Base-by-base conservation (phyloP, 2,797 vertebrate species). In the Centroberyx gerrardi region DNA sequence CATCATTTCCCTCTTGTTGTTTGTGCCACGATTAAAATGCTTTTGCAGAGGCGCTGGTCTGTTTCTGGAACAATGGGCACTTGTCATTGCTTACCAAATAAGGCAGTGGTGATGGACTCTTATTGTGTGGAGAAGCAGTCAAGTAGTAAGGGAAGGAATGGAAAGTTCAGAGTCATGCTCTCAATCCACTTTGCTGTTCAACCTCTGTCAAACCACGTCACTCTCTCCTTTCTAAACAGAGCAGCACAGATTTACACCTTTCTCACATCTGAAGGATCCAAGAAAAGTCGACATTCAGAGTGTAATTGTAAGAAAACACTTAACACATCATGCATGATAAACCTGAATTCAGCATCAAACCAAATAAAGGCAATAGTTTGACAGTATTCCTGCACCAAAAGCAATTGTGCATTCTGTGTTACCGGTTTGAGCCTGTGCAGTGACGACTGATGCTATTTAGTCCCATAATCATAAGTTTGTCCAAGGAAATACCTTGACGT, bases 11-110 rank as follows among this genome's bases (percentile, higher is more conserved):
- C 58, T 13, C 51, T 70, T 63, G 64, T 61, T 79, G 71, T 84
- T 68, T 80, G 69, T 29, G 66, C 8, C 36, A 28, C 29, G 54
- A 53, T 66, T 55, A 14, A 55, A 62, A 72, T 49, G 59, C 59
- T 83, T 59, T 36, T 22, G 58, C 59, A 73, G 66, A 13, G 36
- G 12, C 18, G 48, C 59, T 28, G 48, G 27, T 61, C 58, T 83
- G 55, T 67, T 77, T 70, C 81, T 74, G 51, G 29, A 79, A 63
- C 75, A 55, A 74, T 40, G 42, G 55, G 36, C 48, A 15, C 77
- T 62, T 77, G 80, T 80, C 66, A 28, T 59, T 36, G 65, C 54
- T 72, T 54, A 28, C 87, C 84, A 76, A 85, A 86, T 82, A 87
- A 67, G 87, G 85, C n/a, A 9, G 38, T 53, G 52, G n/a, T 36